Evolutionary conservation across 1,140 invertebrate species (phyloP).

Genomic region (Papilio glaucus): DNA sequence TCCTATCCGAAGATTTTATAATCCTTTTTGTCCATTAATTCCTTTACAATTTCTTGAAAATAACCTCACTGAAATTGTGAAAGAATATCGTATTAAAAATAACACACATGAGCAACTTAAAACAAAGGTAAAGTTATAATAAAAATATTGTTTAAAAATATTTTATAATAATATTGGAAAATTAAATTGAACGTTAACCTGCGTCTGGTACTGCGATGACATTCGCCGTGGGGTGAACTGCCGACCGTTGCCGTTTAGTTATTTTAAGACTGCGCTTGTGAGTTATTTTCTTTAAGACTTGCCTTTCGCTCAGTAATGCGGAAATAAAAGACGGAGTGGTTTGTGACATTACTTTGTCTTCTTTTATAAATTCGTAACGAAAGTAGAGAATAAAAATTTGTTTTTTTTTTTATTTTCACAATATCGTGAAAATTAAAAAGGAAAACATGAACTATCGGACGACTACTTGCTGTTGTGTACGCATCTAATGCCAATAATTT

Average conservation of each 20-base stretch:
- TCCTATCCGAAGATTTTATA: neutral
- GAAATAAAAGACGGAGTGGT: constrained; percentile 32
- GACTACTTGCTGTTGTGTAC: too few relatives aligned
- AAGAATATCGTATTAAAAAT: too few relatives aligned
- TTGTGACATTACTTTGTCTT: constrained; percentile 24
- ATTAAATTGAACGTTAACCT: constrained; percentile 23
- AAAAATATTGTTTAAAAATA: too few relatives aligned
- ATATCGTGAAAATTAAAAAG: neutral
- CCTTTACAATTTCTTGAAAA: too few relatives aligned
- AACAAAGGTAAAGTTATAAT: too few relatives aligned
- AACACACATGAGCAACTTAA: too few relatives aligned
- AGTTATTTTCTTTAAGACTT: constrained; percentile 32
- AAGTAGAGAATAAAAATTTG: neutral
- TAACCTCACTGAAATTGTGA: too few relatives aligned
- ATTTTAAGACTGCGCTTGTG: constrained; percentile 35
- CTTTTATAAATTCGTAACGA: constrained; percentile 11
- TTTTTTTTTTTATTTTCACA: neutral
- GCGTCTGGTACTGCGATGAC: constrained; percentile 18
- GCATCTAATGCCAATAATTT: too few relatives aligned
- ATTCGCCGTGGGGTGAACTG: constrained; percentile 17
- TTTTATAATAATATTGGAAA: neutral
- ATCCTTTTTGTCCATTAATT: neutral
- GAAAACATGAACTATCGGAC: too few relatives aligned
- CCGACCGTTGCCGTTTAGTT: constrained; percentile 33
- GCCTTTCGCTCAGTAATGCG: constrained; percentile 35